Evolutionary conservation across 2,113 vertebrate species (phyloP), one percentile per base, ranked within the genome.

Genomic region (Mungos mungo): DNA sequence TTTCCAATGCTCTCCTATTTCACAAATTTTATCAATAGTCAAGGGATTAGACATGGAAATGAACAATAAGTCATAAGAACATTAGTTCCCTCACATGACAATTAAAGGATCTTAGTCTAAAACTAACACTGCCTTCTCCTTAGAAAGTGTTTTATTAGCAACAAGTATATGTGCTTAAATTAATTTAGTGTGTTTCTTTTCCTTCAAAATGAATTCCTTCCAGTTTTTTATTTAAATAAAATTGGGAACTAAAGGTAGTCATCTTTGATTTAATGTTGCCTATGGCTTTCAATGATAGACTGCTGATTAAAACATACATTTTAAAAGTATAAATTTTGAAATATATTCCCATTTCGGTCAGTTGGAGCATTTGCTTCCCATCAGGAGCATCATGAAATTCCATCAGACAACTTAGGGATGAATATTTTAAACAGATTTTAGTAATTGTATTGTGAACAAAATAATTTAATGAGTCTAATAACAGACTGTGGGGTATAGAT

Each of bases 401-500:
- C 38, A 12, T 54, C 81, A 45, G 0, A 87, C 87, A 97, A 96
- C 31, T 96, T 76, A 52, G 2, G 41, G 25, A 96, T 96, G 0
- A 92, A 86, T 96, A 90, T 47, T 97, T 97, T 88, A 95, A 96
- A 69, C 74, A 97, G 57, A 98, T 92, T 96, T 95, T 93, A 97
- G 79, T 96, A 96, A 92, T 92, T 97, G 5, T 90, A 90, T 25
- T 95, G n/a, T 69, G 79, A 88, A 84, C 45, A 97, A 79, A 98
- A 97, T 96, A 97, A 86, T 82, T 98, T 71, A 97, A 88, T 88
- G n/a, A 90, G 35, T 89, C 98, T 97, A 97, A 96, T 97, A 85
- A 94, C 90, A 93, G 98, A 96, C 92, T 96, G 25, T 66, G 29
- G 1, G 76, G 12, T 93, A 95, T 93, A 97, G 93, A 90, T 88